A percentile compares a stretch with the other conserved stretches of the same genome.
These are phyloP conservation scores for Dascillus cervinus DNA, from an alignment of 2,888 invertebrate genomes.

Conservation along the genomic window DNA sequence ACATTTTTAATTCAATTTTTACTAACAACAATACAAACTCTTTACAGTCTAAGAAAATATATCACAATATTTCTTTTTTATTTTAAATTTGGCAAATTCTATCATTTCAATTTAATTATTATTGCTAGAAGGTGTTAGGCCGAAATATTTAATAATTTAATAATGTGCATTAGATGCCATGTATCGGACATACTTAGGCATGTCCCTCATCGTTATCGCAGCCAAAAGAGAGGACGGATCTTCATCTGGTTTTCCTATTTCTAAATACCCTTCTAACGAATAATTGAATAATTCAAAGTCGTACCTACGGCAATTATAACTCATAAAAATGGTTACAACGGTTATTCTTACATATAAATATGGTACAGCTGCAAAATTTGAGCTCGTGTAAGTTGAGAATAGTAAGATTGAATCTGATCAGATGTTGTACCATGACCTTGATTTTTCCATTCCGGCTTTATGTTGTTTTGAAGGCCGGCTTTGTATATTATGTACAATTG, in stretches of 20 bases:
- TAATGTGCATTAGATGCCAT: too few relatives aligned
- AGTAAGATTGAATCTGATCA: slow-evolving; percentile 65
- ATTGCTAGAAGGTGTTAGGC: too few relatives aligned
- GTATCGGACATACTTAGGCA: slow-evolving; percentile 10
- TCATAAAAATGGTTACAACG: slow-evolving; percentile 5
- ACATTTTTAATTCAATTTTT: too few relatives aligned
- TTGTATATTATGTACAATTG: slow-evolving; percentile 74
- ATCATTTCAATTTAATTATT: too few relatives aligned
- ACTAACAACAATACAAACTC: too few relatives aligned
- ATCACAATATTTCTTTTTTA: too few relatives aligned
- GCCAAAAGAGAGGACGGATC: slow-evolving; percentile 36
- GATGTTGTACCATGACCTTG: slow-evolving; percentile 68
- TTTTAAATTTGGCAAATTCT: too few relatives aligned
- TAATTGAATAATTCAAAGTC: slow-evolving; percentile 87
- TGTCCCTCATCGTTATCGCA: slow-evolving; percentile 34
- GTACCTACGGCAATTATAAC: slow-evolving; percentile 51
- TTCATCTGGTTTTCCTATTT: slow-evolving; percentile 45
- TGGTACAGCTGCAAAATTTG: slow-evolving; percentile 72
- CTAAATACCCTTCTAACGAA: slow-evolving; percentile 62
- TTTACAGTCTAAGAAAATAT: too few relatives aligned
- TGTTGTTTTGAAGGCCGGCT: slow-evolving; percentile 64
- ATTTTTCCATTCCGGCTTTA: slow-evolving; percentile 78
- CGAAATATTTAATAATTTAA: too few relatives aligned
- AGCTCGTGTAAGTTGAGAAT: slow-evolving; percentile 63
- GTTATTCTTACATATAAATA: slow-evolving; percentile 59